Percentiles rank a stretch among this genome's conserved stretches.
Conservation (phyloP, 2,888 invertebrate species). For the Drosophila pseudotakahashii region DNA sequence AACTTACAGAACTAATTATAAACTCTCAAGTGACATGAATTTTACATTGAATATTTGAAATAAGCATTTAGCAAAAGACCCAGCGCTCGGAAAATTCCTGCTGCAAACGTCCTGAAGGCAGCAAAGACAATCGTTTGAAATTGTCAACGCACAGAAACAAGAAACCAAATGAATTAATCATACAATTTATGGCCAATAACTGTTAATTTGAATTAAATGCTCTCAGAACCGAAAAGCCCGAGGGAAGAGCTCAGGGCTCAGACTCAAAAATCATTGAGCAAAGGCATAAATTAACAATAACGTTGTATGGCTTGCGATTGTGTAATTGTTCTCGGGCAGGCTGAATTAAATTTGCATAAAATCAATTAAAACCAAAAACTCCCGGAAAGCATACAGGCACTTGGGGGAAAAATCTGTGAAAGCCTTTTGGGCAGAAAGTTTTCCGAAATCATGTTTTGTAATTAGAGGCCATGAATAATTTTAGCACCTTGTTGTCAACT, state of each 20-base stretch:
- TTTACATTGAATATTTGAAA: slow-evolving; percentile 1
- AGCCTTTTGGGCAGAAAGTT: slow-evolving; percentile 50
- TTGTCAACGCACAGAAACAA: slow-evolving; percentile 5
- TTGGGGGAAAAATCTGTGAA: slow-evolving; percentile 28
- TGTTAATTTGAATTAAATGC: slow-evolving; percentile 51
- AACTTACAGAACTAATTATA: not conserved
- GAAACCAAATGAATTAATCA: slow-evolving; percentile 40
- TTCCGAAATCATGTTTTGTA: slow-evolving; percentile 75
- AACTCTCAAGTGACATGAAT: slow-evolving; percentile 9
- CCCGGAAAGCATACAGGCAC: slow-evolving; percentile 16
- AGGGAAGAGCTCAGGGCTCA: not conserved
- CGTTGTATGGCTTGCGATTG: slow-evolving; percentile 24
- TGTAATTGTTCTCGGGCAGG: slow-evolving; percentile 34
- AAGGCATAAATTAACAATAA: slow-evolving; percentile 70
- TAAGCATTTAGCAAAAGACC: not conserved
- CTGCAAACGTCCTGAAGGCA: not conserved
- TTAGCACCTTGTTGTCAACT: slow-evolving; percentile 74
- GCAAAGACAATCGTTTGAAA: slow-evolving; percentile 15
- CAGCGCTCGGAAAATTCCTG: too few species aligned
- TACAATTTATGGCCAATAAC: slow-evolving; percentile 43
- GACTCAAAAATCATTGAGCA: slow-evolving; percentile 49
- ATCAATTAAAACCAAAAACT: slow-evolving; percentile 69
- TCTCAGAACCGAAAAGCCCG: slow-evolving; percentile 16
- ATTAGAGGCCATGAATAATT: slow-evolving; percentile 81
- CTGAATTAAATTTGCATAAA: slow-evolving; percentile 73